Evolutionary conservation across 2,797 vertebrate genomes (phyloP).

Genomic region (Bucorvus abyssinicus): DNA sequence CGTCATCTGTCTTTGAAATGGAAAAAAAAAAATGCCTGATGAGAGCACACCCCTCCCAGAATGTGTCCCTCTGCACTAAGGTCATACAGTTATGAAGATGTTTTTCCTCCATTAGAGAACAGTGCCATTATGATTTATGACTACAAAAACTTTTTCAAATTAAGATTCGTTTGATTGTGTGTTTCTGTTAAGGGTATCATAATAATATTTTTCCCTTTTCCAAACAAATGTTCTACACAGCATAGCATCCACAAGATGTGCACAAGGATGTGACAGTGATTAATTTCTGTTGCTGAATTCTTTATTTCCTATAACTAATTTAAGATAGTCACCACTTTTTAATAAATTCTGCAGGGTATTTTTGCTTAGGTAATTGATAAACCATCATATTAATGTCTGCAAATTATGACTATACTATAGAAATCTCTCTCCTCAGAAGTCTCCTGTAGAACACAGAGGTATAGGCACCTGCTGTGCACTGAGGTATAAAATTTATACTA

Average conservation of each 20-base stretch:
- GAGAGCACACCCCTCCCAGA: neutral
- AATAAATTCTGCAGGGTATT: conserved; percentile 70
- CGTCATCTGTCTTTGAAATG: neutral
- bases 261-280: conserved; percentile 71
- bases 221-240: conserved; percentile 73
- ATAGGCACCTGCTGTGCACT: conserved; percentile 2
- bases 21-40: neutral
- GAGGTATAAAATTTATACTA: conserved; percentile 39
- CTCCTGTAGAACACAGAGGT: neutral
- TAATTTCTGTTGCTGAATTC: conserved; percentile 73
- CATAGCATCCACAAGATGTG: conserved; percentile 23
- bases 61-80: neutral
- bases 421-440: conserved; percentile 60
- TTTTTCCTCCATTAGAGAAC: conserved; percentile 54
- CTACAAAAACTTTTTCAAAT: conserved; percentile 73
- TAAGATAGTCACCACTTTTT: conserved; percentile 72
- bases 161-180: conserved; percentile 81
- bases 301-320: conserved; percentile 76
- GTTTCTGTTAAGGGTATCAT: conserved; percentile 75
- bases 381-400: conserved; percentile 72
- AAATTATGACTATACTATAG: conserved; percentile 68
- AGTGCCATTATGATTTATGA: conserved; percentile 78
- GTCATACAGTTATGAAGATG: conserved; percentile 63
- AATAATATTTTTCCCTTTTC: conserved; percentile 72
- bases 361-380: conserved; percentile 74